Evolutionary conservation across 2,888 invertebrate species (phyloP), one percentile per base, ranked within the genome.

Genomic region (Nezara viridula): DNA sequence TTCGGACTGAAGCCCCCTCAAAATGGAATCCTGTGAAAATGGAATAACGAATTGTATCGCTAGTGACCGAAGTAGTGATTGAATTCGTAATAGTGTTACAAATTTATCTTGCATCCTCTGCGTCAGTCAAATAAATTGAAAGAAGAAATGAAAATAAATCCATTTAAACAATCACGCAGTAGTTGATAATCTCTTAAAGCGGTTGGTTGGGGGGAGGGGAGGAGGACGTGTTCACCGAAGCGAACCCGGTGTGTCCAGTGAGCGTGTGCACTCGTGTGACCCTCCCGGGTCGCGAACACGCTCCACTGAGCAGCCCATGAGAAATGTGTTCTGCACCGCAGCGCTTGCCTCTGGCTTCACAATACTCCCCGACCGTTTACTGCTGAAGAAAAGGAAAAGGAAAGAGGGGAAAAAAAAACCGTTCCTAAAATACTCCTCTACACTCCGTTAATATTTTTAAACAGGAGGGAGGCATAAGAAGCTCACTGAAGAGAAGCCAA

Each of bases 391-490:
- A 73, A 16, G 37, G 66, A 32, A 37, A 73, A 9, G 7, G 55
- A n/a, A 44, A 44, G 7, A 44, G 44, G n/a, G n/a, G 14, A 66
- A 66, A 73, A 37, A 73, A 66, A 66, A 73, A 73, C 0, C 32
- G 66, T 73, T 73, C 32, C 66, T 73, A 73, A 73, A 73, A 73
- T 73, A 73, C 32, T 27, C 27, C 60, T 27, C 60, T 60, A 14
- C 60, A 60, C 60, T 73, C 66, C 66, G 66, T 73, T 73, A 73
- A 73, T 73, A 37, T 73, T 81, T 81, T n/a, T 81, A 60, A 60
- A 73, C 32, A 37, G 73, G 37, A 37, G 32, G 44, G 10, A 14
- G 44, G n/a, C 12, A 81, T 47, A 81, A 81, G 81, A 81, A 81
- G 44, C 81, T 81, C 77, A 19, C 77, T 77, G 77, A 40, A 77